Evolutionary conservation across 53 echinoderm and acorn worm genomes (phyloP).

Genomic region (Glandiceps talaboti): DNA sequence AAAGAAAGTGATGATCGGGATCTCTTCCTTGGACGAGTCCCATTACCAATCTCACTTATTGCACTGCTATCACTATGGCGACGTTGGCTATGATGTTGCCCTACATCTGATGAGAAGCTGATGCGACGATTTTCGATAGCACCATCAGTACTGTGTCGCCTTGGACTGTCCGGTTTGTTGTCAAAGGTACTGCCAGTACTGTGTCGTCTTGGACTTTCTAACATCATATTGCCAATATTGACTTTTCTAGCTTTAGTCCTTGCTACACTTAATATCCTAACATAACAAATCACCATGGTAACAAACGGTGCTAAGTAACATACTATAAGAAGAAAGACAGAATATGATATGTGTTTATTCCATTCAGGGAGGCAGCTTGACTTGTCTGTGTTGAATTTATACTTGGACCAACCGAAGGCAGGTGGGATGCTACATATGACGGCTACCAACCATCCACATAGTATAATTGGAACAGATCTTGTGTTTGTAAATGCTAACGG

Average conservation of each 20-base stretch:
- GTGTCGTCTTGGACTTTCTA: background rate
- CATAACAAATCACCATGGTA: slow-evolving; percentile 49
- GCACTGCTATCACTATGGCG: background rate
- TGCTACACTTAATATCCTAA: slow-evolving; percentile 55
- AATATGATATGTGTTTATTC: slow-evolving; percentile 64
- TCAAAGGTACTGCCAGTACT: background rate
- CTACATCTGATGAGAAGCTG: slow-evolving; percentile 5
- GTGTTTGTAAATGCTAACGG: slow-evolving; percentile 56
- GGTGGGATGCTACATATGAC: slow-evolving; percentile 57
- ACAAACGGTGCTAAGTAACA: slow-evolving; percentile 36
- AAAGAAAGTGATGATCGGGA: slow-evolving; percentile 79
- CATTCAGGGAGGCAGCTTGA: slow-evolving; percentile 59
- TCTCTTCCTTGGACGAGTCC: slow-evolving; percentile 19
- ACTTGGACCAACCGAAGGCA: slow-evolving; percentile 77
- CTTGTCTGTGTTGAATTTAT: slow-evolving; percentile 27
- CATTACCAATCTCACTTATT: slow-evolving; percentile 1
- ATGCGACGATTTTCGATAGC: too few relatives aligned
- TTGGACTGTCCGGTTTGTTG: background rate
- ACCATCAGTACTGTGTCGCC: too few relatives aligned
- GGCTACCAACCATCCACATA: slow-evolving; percentile 40
- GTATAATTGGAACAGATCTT: slow-evolving; percentile 42
- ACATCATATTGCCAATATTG: slow-evolving; percentile 72
- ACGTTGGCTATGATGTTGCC: background rate
- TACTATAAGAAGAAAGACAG: slow-evolving; percentile 39
- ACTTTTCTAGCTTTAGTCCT: slow-evolving; percentile 43